Evolutionary conservation across 1,140 invertebrate genomes (phyloP).

Genomic region (Diprion similis): DNA sequence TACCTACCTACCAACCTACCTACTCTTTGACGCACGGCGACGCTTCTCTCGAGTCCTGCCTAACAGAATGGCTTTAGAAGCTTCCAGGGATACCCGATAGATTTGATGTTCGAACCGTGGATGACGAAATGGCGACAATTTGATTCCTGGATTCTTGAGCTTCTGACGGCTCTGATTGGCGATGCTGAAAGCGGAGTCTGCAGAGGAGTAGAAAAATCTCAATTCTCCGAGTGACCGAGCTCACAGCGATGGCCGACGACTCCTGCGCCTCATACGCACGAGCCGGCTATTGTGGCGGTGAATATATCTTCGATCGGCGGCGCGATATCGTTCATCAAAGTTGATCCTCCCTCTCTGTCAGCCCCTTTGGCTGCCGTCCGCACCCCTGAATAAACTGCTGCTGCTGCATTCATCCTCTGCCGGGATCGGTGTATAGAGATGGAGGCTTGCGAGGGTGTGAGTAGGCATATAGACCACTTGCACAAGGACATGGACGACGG

Average conservation of each 20-base stretch:
- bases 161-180: too few species aligned
- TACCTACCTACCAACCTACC: neutral
- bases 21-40: neutral
- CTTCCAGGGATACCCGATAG: too few species aligned
- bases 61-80: too few species aligned
- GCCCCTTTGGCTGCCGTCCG: neutral
- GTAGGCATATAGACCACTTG: neutral
- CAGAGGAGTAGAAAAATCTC: too few species aligned
- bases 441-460: neutral
- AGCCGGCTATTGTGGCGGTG: neutral
- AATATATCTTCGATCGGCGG: neutral
- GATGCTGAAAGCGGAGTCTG: too few species aligned
- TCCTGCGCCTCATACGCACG: too few species aligned
- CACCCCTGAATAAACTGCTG: neutral
- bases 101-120: too few species aligned
- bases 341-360: neutral
- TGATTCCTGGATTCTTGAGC: too few species aligned
- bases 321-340: slow-evolving; percentile 7
- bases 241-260: neutral
- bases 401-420: neutral
- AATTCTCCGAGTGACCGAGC: too few species aligned
- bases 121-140: too few species aligned
- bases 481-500: neutral
- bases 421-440: neutral
- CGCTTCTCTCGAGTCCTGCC: too few species aligned